phyloP scores from a whole-genome alignment of 2,888 invertebrate genomes.

The Hetaerina titia region DNA sequence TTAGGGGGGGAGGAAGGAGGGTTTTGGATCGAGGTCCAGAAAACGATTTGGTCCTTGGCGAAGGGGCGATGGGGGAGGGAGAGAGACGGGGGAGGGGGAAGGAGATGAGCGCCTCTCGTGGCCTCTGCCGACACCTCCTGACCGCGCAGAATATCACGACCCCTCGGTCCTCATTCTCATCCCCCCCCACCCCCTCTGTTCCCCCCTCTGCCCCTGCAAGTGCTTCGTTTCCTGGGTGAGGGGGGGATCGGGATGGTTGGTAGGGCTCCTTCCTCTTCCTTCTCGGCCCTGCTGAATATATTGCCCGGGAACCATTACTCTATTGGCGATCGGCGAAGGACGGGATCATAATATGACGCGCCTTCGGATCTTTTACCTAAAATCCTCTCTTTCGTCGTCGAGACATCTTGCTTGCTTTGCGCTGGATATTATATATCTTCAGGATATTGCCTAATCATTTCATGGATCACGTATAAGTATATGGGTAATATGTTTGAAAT shows the following conservation, averaged over 20 bases:
- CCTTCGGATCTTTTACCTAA: too few relatives aligned
- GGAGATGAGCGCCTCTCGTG: slow-evolving; percentile 48
- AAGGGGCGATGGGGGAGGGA: background rate
- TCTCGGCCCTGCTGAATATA: background rate
- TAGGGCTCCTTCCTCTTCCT: background rate
- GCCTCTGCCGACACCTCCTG: slow-evolving; percentile 14
- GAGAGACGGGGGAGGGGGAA: background rate
- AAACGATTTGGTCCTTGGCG: slow-evolving; percentile 60
- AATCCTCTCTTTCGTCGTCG: too few relatives aligned
- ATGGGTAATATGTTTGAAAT: too few relatives aligned
- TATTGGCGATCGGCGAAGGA: too few relatives aligned
- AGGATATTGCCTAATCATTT: too few relatives aligned
- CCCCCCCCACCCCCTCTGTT: too few relatives aligned
- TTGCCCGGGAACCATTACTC: too few relatives aligned
- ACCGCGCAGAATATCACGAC: background rate
- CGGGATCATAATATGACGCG: too few relatives aligned
- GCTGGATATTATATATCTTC: too few relatives aligned
- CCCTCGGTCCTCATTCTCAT: background rate
- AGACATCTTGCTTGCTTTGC: too few relatives aligned
- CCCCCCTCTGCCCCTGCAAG: background rate
- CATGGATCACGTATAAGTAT: too few relatives aligned
- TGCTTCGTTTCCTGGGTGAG: background rate
- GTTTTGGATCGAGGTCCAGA: slow-evolving; percentile 60
- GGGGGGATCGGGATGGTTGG: background rate
- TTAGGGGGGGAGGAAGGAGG: background rate